phyloP scores from a whole-genome alignment of 2,888 invertebrate species.

The Craniophora ligustri region DNA sequence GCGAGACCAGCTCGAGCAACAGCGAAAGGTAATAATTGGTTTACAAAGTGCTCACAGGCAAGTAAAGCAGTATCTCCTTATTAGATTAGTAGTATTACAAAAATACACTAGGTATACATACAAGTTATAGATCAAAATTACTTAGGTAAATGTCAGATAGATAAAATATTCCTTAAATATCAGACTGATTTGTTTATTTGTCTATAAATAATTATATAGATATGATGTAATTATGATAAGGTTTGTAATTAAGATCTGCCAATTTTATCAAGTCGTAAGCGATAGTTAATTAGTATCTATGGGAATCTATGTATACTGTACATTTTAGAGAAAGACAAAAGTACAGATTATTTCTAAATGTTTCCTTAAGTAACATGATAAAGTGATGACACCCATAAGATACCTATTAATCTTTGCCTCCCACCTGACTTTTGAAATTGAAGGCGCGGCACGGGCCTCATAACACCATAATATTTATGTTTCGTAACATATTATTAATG shows the following conservation, averaged over 20 bases:
- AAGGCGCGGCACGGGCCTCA: conserved; percentile 35
- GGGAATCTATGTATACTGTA: too few relatives aligned
- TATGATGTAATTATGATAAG: too few relatives aligned
- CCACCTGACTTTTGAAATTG: conserved; percentile 43
- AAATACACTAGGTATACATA: too few relatives aligned
- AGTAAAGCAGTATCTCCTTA: too few relatives aligned
- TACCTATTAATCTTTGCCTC: conserved; percentile 32
- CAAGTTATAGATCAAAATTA: neutral
- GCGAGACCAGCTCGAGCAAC: conserved; percentile 71
- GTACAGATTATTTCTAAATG: conserved; percentile 21
- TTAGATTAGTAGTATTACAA: too few relatives aligned
- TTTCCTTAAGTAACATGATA: conserved; percentile 37
- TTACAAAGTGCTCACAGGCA: too few relatives aligned
- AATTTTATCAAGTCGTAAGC: neutral
- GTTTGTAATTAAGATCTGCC: neutral
- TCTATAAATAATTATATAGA: too few relatives aligned
- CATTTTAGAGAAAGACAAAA: conserved; percentile 8
- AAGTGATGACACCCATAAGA: conserved; percentile 40
- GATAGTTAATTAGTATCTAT: conserved; percentile 1
- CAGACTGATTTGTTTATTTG: too few relatives aligned
- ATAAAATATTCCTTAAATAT: too few relatives aligned
- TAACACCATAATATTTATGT: conserved; percentile 40
- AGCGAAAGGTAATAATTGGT: conserved; percentile 77
- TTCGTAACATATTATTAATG: conserved; percentile 29
- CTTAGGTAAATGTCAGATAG: too few relatives aligned